These are phyloP conservation scores for Florisuga fusca DNA, from an alignment of 2,797 vertebrate species.

Conservation along the genomic window DNA sequence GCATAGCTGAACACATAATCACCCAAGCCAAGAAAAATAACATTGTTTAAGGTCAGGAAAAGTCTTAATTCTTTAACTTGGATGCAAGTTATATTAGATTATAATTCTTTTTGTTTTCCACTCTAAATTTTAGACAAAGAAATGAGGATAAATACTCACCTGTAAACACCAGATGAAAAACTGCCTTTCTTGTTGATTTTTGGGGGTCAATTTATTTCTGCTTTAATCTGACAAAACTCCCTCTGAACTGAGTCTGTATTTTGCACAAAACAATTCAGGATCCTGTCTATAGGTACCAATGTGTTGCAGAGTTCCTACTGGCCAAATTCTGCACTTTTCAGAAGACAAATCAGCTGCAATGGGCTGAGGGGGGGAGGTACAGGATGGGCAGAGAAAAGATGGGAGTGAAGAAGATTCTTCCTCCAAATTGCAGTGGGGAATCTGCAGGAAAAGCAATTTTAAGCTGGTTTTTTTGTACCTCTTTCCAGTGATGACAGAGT, in stretches of 20 bases:
- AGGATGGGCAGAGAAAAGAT: neutral
- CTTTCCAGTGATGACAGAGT: neutral
- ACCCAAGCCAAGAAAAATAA: neutral
- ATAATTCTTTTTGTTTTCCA: neutral
- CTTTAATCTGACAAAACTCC: neutral
- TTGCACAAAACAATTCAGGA: neutral
- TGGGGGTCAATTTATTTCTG: neutral
- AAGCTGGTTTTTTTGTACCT: neutral
- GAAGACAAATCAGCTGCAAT: neutral
- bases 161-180: neutral
- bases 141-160: neutral
- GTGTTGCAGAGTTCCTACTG: neutral
- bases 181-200: neutral
- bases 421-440: neutral
- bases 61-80: neutral
- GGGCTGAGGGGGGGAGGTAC: neutral
- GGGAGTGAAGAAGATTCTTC: neutral
- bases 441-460: neutral
- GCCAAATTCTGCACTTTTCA: neutral
- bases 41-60: neutral
- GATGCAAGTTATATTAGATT: neutral
- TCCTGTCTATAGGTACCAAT: neutral
- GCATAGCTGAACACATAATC: neutral
- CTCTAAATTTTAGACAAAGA: neutral
- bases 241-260: accelerated